Base-by-base conservation (phyloP, 2,113 vertebrate species). In the Polypterus bichir region DNA sequence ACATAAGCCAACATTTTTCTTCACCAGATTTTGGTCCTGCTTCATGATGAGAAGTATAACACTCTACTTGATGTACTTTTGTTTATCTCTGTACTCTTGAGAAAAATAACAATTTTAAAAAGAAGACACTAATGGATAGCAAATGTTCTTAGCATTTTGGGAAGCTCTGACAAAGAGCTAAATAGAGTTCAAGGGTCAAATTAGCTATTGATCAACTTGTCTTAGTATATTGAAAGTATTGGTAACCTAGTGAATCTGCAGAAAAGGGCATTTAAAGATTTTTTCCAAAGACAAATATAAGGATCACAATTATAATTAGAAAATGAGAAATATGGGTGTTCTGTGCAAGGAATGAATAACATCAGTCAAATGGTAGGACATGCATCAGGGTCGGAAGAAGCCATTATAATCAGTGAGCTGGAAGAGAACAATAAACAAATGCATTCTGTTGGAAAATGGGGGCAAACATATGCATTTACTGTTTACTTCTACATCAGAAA, bases 171-270 rank as follows among this genome's bases (percentile, higher is more conserved):
- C 56, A 45, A 58, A 58, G 8, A 44, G 10, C n/a, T 4, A 44
- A 58, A 58, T 45, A 45, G 56, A 5, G 44, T 58, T 58, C 56
- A 58, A 45, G 44, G 56, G 56, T 58, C 27, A 45, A 58, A 58
- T 58, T 58, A 6, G 27, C 46, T 58, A 58, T 58, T 58, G 56
- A 3, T 45, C 8, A 7, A 44, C 5, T 7, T 4, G 27, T 58
- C 9, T 44, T 11, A 7, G n/a, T n/a, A 3, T 58, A 45, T 58
- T 58, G 56, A 58, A 27, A 7, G 4, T 4, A 44, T 7, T 44
- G 54, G 27, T 27, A 27, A 27, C 27, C 27, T 27, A 27, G 27
- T 27, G 27, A 27, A 27, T 27, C 27, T 27, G 27, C 27, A 27
- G 2, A 27, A 27, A 27, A 27, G 27, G 27, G 27, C 27, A 27